phyloP scores from a whole-genome alignment of 2,113 vertebrate genomes.

The Abramis brama region DNA sequence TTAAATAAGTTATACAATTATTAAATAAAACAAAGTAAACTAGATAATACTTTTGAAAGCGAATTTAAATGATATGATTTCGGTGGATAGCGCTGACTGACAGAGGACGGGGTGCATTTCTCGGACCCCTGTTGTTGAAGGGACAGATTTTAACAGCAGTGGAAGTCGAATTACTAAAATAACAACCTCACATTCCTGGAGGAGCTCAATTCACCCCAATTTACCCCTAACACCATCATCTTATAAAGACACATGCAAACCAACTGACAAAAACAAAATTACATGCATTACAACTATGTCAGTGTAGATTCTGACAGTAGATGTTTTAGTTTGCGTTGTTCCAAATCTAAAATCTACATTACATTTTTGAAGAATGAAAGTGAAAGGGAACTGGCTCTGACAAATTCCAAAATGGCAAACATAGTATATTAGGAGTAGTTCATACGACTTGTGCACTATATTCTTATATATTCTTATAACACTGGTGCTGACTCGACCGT shows the following conservation, averaged over 20 bases:
- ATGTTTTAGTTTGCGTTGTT: not conserved
- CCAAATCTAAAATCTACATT: not conserved
- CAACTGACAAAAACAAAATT: not conserved
- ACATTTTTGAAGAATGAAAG: not conserved
- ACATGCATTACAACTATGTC: not conserved
- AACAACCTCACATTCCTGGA: slow-evolving; percentile 43
- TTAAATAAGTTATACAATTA: not conserved
- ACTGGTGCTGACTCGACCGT: too few relatives aligned
- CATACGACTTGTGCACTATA: not conserved
- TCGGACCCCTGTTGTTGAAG: not conserved
- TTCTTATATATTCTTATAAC: too few relatives aligned
- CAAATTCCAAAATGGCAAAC: not conserved
- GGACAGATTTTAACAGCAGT: not conserved
- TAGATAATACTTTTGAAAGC: not conserved
- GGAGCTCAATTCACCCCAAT: not conserved
- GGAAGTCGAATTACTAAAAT: slow-evolving; percentile 34
- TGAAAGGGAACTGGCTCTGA: not conserved
- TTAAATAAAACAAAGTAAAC: not conserved
- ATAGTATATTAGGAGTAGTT: not conserved
- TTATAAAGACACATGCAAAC: not conserved
- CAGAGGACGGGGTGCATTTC: not conserved
- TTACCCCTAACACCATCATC: not conserved
- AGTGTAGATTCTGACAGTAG: not conserved
- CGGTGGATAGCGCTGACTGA: not conserved
- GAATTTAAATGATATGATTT: not conserved